These are phyloP conservation scores for Oligia fasciuncula DNA, from an alignment of 2,888 invertebrate species.

Conservation along the genomic window DNA sequence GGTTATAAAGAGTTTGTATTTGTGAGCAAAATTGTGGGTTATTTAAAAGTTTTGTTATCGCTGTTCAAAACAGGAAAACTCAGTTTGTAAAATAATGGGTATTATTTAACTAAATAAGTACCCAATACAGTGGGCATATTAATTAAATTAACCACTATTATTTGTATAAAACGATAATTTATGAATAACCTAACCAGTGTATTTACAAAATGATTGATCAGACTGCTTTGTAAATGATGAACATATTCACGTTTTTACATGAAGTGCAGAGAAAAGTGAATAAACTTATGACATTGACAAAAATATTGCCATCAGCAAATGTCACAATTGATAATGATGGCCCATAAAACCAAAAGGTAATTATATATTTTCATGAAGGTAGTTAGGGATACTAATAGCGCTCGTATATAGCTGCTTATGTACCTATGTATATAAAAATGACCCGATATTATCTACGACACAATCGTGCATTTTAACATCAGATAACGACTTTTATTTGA, in stretches of 20 bases:
- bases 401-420: slow-evolving; percentile 18
- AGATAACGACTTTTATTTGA: slow-evolving; percentile 60
- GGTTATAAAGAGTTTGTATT: background rate
- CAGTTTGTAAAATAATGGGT: slow-evolving; percentile 7
- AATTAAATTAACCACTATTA: slow-evolving; percentile 18
- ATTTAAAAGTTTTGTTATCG: slow-evolving; percentile 1
- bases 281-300: slow-evolving; percentile 19
- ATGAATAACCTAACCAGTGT: background rate
- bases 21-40: background rate
- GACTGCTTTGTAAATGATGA: background rate
- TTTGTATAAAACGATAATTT: background rate
- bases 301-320: slow-evolving; percentile 44
- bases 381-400: slow-evolving; percentile 25
- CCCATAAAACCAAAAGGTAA: slow-evolving; percentile 39
- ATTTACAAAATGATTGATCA: slow-evolving; percentile 6
- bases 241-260: background rate
- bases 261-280: slow-evolving; percentile 4
- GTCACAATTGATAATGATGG: slow-evolving; percentile 44
- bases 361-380: slow-evolving; percentile 32
- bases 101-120: slow-evolving; percentile 7
- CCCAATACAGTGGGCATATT: slow-evolving; percentile 8
- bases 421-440: slow-evolving; percentile 49
- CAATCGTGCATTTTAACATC: slow-evolving; percentile 57
- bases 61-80: slow-evolving; percentile 35
- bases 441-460: slow-evolving; percentile 51